Evolutionary conservation across 2,888 invertebrate genomes (phyloP).

Genomic region (Nesidiocoris tenuis): DNA sequence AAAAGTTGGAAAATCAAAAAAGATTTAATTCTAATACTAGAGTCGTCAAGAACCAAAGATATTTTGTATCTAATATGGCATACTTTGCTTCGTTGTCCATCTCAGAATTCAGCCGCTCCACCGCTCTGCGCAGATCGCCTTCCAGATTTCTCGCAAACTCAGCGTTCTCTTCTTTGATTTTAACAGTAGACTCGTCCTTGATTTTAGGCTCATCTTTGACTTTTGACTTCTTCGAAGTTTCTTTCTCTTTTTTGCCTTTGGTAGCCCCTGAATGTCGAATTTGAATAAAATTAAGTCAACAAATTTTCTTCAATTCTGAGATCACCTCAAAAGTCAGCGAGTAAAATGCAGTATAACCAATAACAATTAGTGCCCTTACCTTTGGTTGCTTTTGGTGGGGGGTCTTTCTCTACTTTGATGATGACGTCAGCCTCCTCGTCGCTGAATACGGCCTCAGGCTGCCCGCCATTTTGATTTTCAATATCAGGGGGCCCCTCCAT

Average conservation of each 20-base stretch:
- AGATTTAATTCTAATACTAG: too few relatives aligned
- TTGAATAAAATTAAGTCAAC: background rate
- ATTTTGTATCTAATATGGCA: too few relatives aligned
- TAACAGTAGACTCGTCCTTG: slow-evolving; percentile 15
- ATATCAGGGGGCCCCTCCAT: slow-evolving; percentile 46
- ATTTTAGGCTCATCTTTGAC: slow-evolving; percentile 43
- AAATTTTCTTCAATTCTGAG: background rate
- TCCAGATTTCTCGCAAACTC: slow-evolving; percentile 57
- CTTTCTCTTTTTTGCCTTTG: slow-evolving; percentile 37
- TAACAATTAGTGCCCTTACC: too few relatives aligned
- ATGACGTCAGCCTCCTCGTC: slow-evolving; percentile 68
- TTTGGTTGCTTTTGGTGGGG: slow-evolving; percentile 38
- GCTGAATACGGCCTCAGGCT: slow-evolving; percentile 75
- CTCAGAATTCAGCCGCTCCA: slow-evolving; percentile 62
- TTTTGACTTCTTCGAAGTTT: slow-evolving; percentile 38
- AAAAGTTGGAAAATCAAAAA: too few relatives aligned
- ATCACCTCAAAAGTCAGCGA: background rate
- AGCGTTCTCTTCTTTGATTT: slow-evolving; percentile 43
- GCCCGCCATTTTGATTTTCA: slow-evolving; percentile 56
- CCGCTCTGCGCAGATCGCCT: slow-evolving; percentile 60
- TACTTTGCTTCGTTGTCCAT: slow-evolving; percentile 56
- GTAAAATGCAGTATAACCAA: slow-evolving; percentile 7
- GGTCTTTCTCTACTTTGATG: slow-evolving; percentile 43
- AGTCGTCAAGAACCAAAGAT: too few relatives aligned
- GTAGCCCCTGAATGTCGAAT: slow-evolving; percentile 43